Percentiles rank a stretch among this genome's conserved stretches.
Conservation (phyloP, 2,797 vertebrate species). For the Remorina albescens region DNA sequence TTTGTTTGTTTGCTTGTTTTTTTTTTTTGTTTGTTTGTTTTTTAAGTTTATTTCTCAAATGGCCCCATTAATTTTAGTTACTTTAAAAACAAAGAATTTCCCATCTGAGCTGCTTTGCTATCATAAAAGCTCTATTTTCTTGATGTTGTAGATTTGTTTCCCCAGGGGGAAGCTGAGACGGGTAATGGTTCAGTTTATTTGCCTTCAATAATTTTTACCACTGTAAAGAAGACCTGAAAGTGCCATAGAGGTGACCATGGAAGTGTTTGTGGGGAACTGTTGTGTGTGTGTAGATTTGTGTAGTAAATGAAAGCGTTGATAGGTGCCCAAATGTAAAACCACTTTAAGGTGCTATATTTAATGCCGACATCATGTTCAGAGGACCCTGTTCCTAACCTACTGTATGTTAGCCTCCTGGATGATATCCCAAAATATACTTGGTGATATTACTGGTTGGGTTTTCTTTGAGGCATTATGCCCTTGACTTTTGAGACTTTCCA, state of each 20-base stretch:
- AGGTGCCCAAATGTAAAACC: slow-evolving; percentile 62
- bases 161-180: slow-evolving; percentile 63
- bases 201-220: slow-evolving; percentile 76
- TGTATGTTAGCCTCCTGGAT: slow-evolving; percentile 29
- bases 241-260: slow-evolving; percentile 77
- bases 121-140: slow-evolving; percentile 51
- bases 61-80: slow-evolving; percentile 31
- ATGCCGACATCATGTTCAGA: slow-evolving; percentile 36
- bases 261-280: slow-evolving; percentile 71
- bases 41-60: slow-evolving; percentile 44
- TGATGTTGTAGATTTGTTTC: slow-evolving; percentile 60
- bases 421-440: slow-evolving; percentile 37
- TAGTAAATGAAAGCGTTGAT: slow-evolving; percentile 51
- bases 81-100: slow-evolving; percentile 42
- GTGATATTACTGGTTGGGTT: slow-evolving; percentile 25
- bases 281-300: slow-evolving; percentile 58
- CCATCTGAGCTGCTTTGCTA: slow-evolving; percentile 27
- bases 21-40: too few species aligned
- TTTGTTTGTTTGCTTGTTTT: too few species aligned
- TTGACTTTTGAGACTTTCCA: slow-evolving; percentile 42
- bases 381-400: slow-evolving; percentile 43
- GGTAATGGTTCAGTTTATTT: slow-evolving; percentile 76
- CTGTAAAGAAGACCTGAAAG: slow-evolving; percentile 83
- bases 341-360: slow-evolving; percentile 64
- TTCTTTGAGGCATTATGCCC: slow-evolving; percentile 17